These are phyloP conservation scores for Emesis furor DNA, from an alignment of 2,888 invertebrate species.

Conservation along the genomic window DNA sequence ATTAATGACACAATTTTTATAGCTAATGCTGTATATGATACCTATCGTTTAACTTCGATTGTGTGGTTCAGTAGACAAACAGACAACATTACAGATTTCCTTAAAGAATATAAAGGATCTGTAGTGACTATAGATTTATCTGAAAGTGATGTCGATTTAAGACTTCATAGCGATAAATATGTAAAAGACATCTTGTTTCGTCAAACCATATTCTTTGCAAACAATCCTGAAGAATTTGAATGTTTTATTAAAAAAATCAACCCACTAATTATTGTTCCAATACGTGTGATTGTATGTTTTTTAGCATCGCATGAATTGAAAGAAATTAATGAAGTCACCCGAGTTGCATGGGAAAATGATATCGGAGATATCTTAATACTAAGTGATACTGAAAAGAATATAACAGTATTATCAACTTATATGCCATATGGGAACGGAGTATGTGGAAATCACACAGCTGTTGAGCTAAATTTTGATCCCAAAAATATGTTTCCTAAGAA, in stretches of 20 bases:
- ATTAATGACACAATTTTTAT: constrained; percentile 76
- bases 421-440: constrained; percentile 79
- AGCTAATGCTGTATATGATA: constrained; percentile 77
- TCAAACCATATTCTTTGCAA: constrained; percentile 81
- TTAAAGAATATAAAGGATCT: constrained; percentile 76
- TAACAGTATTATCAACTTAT: constrained; percentile 78
- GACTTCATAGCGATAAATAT: constrained; percentile 51
- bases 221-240: constrained; percentile 76
- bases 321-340: constrained; percentile 71
- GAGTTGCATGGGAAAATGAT: constrained; percentile 80
- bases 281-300: constrained; percentile 79
- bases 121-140: constrained; percentile 73
- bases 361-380: constrained; percentile 81
- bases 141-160: constrained; percentile 50
- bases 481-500: constrained; percentile 79
- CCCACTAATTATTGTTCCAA: constrained; percentile 73
- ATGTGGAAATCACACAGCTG: constrained; percentile 79
- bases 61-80: constrained; percentile 76
- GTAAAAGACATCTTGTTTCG: constrained; percentile 70
- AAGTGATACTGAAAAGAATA: constrained; percentile 61
- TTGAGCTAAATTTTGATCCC: constrained; percentile 68
- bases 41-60: constrained; percentile 76
- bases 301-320: constrained; percentile 60
- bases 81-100: constrained; percentile 70
- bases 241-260: constrained; percentile 76